These are phyloP conservation scores for Falco peregrinus DNA, from an alignment of 2,797 vertebrate genomes.

Conservation along the genomic window DNA sequence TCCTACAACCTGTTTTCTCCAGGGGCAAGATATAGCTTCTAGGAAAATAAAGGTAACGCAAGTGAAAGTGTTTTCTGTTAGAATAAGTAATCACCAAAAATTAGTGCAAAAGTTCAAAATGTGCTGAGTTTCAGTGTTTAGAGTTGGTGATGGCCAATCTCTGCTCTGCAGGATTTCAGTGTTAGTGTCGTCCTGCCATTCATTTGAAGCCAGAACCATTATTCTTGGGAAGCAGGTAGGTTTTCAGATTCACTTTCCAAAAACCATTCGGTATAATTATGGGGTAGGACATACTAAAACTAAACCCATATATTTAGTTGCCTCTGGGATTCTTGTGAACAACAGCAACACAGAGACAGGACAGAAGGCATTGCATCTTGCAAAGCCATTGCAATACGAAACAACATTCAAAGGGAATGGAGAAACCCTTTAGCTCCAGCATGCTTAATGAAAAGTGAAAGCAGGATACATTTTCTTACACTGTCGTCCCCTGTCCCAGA, in stretches of 20 bases:
- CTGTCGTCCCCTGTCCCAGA: neutral
- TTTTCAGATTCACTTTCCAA: neutral
- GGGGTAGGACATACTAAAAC: neutral
- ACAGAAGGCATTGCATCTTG: neutral
- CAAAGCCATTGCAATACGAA: neutral
- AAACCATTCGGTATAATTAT: neutral
- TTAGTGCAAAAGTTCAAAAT: neutral
- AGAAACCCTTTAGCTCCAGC: neutral
- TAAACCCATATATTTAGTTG: neutral
- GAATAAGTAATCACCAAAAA: neutral
- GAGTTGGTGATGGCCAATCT: neutral
- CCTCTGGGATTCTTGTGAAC: neutral
- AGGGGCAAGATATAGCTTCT: neutral
- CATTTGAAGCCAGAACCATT: neutral
- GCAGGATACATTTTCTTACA: neutral
- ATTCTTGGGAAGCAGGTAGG: neutral
- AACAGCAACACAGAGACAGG: neutral
- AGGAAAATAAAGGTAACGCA: conserved; percentile 1
- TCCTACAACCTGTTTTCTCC: neutral
- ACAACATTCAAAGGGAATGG: neutral
- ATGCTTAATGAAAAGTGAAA: neutral
- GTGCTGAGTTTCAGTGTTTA: neutral
- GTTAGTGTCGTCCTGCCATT: neutral
- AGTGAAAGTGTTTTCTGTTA: neutral
- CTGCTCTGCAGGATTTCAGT: neutral